Evolutionary conservation across 2,797 vertebrate genomes (phyloP).

Genomic region (Sylvilagus floridanus): DNA sequence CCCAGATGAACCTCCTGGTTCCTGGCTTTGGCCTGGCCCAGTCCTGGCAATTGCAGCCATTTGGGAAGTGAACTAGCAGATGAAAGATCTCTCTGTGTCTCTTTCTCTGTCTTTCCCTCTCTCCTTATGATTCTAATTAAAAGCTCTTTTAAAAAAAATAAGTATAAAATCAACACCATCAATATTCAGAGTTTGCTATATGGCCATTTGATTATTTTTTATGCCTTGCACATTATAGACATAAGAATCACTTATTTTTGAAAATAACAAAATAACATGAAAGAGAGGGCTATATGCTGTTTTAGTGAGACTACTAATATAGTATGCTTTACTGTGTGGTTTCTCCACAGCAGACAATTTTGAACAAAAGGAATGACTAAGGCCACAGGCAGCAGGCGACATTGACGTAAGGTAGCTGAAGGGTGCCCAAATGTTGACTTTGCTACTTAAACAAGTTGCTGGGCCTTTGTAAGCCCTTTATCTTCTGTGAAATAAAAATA

Average conservation of each 20-base stretch:
- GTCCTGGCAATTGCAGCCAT: too few species aligned
- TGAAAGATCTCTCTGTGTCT: too few species aligned
- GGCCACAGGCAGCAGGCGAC: background rate
- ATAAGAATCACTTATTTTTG: background rate
- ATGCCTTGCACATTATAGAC: background rate
- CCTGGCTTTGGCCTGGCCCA: too few species aligned
- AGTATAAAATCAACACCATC: background rate
- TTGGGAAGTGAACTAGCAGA: too few species aligned
- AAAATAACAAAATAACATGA: background rate
- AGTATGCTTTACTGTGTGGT: background rate
- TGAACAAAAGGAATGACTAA: background rate
- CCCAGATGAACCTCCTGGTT: too few species aligned
- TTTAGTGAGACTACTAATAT: background rate
- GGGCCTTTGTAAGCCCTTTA: background rate
- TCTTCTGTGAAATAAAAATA: conserved; percentile 5
- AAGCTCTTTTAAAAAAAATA: too few species aligned
- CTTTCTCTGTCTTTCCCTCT: too few species aligned
- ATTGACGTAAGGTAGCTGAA: background rate
- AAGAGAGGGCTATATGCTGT: background rate
- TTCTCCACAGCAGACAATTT: background rate
- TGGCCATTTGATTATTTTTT: conserved; percentile 8
- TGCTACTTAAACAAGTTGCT: background rate
- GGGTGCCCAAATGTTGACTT: background rate
- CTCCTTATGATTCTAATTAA: too few species aligned
- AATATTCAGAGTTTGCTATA: background rate